Conservation (phyloP, 2,113 vertebrate genomes). For the Crypturellus undulatus region DNA sequence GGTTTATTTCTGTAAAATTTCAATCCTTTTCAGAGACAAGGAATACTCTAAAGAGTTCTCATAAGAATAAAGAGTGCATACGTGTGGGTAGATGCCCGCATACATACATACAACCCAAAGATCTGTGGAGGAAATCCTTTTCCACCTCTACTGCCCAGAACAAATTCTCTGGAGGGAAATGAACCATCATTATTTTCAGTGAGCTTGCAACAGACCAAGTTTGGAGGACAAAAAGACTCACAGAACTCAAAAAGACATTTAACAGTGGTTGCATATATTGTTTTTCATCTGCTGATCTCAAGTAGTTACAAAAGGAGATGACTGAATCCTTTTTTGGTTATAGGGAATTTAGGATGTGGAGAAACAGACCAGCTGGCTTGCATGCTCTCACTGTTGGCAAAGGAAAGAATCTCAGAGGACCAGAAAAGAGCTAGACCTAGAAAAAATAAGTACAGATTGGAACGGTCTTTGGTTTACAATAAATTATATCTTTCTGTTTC, state of each 20-base stretch:
- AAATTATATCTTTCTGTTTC: background rate
- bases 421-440: background rate
- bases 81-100: background rate
- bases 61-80: background rate
- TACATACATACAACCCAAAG: rapidly evolving
- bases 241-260: background rate
- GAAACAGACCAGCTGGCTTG: background rate
- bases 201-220: background rate
- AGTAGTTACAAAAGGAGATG: background rate
- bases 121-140: background rate
- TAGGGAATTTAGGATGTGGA: background rate
- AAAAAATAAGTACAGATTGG: background rate
- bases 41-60: background rate
- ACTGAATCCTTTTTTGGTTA: background rate
- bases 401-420: background rate
- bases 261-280: background rate
- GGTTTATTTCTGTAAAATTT: background rate
- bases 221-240: background rate
- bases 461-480: background rate
- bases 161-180: background rate
- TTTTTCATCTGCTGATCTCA: background rate
- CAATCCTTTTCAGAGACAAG: background rate
- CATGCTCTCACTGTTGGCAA: background rate
- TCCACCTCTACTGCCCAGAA: background rate
- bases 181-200: background rate